Evolutionary conservation across 2,888 invertebrate genomes (phyloP).

Genomic region (Blastobasis lacticolella): DNA sequence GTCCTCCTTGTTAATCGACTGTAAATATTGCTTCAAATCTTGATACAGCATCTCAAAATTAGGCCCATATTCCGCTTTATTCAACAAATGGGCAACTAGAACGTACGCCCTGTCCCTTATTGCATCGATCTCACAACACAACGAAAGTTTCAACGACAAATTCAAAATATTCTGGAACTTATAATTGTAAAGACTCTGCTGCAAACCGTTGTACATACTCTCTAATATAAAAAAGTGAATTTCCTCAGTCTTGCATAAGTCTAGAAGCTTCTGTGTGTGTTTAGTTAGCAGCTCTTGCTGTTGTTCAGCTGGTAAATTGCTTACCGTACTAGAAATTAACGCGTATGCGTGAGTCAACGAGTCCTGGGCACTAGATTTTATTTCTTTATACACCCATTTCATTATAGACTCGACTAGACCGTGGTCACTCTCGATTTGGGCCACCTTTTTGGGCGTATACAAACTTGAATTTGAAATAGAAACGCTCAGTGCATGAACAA

Average conservation of each 20-base stretch:
- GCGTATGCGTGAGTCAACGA: conserved; percentile 39
- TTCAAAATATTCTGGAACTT: conserved; percentile 44
- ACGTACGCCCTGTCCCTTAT: conserved; percentile 58
- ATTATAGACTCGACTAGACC: conserved; percentile 52
- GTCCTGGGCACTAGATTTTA: conserved; percentile 29
- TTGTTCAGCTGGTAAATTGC: conserved; percentile 43
- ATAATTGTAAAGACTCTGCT: conserved; percentile 42
- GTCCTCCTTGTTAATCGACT: conserved; percentile 29
- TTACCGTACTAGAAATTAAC: conserved; percentile 49
- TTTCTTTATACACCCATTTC: conserved; percentile 45
- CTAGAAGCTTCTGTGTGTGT: conserved; percentile 37
- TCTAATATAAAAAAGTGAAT: conserved; percentile 57
- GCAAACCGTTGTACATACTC: conserved; percentile 66
- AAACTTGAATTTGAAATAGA: conserved; percentile 46
- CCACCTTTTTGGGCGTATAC: conserved; percentile 45
- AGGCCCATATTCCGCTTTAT: conserved; percentile 65
- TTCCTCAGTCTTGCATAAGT: conserved; percentile 36
- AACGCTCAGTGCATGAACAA: conserved; percentile 45
- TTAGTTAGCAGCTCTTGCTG: conserved; percentile 37
- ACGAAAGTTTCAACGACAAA: conserved; percentile 42
- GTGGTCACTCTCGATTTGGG: conserved; percentile 59
- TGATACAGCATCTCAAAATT: conserved; percentile 55
- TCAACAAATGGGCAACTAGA: conserved; percentile 73
- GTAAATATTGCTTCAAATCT: conserved; percentile 35
- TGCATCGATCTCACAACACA: conserved; percentile 38